phyloP scores from a whole-genome alignment of 2,888 invertebrate genomes.

The Seira musarum region DNA sequence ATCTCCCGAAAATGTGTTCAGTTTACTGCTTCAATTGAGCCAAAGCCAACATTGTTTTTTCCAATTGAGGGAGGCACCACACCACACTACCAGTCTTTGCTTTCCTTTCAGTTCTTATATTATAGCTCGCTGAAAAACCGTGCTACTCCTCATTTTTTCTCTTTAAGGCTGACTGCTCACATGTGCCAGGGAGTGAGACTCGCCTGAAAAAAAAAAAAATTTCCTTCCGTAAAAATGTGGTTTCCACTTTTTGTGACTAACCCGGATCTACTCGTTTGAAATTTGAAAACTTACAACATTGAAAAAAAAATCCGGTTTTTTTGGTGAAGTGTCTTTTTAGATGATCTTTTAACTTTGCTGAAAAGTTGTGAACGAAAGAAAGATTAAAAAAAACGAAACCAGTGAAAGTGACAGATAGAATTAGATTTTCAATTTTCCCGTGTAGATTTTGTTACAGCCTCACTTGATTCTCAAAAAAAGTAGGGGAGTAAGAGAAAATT shows the following conservation, averaged over 20 bases:
- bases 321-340: neutral
- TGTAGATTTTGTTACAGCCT: no score
- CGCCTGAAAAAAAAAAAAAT: neutral
- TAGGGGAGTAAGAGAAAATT: no score
- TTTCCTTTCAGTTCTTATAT: no score
- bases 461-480: no score
- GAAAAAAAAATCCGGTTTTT: neutral
- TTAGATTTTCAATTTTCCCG: no score
- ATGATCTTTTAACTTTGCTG: neutral
- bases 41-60: no score
- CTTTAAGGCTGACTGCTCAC: constrained; percentile 31
- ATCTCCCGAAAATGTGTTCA: constrained; percentile 15
- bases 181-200: constrained; percentile 27
- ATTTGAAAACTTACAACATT: constrained; percentile 5
- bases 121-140: constrained; percentile 48
- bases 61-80: constrained; percentile 29
- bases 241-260: neutral
- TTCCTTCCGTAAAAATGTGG: neutral
- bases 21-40: neutral
- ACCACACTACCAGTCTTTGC: no score
- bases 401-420: no score
- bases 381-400: no score
- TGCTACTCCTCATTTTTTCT: constrained; percentile 46
- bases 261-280: neutral
- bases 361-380: no score